These are phyloP conservation scores for Dromiciops gliroides DNA, from an alignment of 2,113 vertebrate species.

Conservation along the genomic window DNA sequence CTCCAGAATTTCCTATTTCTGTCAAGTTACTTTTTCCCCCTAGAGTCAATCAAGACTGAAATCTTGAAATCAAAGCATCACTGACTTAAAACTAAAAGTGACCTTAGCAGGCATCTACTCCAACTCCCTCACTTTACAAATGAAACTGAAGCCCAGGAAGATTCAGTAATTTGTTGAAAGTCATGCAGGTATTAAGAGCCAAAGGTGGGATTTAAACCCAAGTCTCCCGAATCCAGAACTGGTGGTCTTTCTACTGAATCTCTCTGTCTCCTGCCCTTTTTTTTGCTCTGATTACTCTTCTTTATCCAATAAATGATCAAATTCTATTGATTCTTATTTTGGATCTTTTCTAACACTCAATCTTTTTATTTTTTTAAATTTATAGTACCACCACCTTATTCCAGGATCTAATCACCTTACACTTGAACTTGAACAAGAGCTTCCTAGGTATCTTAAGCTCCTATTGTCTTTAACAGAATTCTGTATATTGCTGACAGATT, in stretches of 20 bases:
- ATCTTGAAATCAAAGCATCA: background rate
- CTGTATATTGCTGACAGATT: background rate
- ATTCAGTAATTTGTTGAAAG: background rate
- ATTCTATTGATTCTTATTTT: background rate
- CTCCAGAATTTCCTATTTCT: background rate
- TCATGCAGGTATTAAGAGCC: conserved; percentile 2
- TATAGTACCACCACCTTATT: background rate
- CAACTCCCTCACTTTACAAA: background rate
- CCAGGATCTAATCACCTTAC: background rate
- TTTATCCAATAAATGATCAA: background rate
- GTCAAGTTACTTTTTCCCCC: background rate
- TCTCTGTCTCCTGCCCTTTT: background rate
- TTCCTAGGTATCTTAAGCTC: background rate
- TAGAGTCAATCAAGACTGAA: background rate
- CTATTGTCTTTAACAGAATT: background rate
- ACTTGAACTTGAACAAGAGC: background rate
- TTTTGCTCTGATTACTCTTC: background rate
- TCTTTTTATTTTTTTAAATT: background rate
- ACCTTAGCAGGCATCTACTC: background rate
- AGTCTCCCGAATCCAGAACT: conserved; percentile 17
- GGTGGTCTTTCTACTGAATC: background rate
- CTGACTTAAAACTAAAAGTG: background rate
- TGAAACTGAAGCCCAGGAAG: background rate
- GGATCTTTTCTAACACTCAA: background rate
- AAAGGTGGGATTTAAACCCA: background rate